Evolutionary conservation across 2,113 vertebrate genomes (phyloP).

Genomic region (Mastomys natalensis): DNA sequence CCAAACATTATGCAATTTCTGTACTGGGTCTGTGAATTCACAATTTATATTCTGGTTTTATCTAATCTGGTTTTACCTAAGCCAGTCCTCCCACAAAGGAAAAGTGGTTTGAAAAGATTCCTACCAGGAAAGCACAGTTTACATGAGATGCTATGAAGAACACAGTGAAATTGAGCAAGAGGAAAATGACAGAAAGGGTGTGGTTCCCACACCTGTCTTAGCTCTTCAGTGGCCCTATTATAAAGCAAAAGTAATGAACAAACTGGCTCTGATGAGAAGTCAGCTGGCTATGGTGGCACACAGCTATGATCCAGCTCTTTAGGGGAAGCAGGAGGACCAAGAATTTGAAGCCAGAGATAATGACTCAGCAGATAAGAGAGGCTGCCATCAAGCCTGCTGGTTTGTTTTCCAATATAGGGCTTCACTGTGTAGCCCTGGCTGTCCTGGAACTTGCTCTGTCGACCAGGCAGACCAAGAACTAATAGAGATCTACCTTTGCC

Average conservation of each 20-base stretch:
- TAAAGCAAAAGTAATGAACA: neutral
- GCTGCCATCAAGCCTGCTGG: neutral
- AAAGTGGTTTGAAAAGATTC: conserved; percentile 62
- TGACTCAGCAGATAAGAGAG: neutral
- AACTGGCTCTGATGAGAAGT: conserved; percentile 38
- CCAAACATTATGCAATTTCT: conserved; percentile 5
- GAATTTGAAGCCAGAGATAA: neutral
- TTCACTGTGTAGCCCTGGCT: neutral
- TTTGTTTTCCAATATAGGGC: neutral
- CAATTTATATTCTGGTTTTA: neutral
- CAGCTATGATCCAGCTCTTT: neutral
- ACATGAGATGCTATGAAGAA: conserved; percentile 25
- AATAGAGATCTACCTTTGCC: neutral
- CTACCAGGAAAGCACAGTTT: conserved; percentile 46
- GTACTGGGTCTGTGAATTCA: conserved; percentile 33
- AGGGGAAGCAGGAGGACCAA: neutral
- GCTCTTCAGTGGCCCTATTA: neutral
- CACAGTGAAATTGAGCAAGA: neutral
- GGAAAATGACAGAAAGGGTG: neutral
- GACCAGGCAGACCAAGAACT: neutral
- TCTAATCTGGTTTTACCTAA: conserved; percentile 20
- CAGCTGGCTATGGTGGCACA: neutral
- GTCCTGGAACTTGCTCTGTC: neutral
- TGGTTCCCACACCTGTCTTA: neutral
- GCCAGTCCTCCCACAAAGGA: conserved; percentile 37